Evolutionary conservation across 1,140 invertebrate species (phyloP).

Genomic region (Solenopsis fugax): DNA sequence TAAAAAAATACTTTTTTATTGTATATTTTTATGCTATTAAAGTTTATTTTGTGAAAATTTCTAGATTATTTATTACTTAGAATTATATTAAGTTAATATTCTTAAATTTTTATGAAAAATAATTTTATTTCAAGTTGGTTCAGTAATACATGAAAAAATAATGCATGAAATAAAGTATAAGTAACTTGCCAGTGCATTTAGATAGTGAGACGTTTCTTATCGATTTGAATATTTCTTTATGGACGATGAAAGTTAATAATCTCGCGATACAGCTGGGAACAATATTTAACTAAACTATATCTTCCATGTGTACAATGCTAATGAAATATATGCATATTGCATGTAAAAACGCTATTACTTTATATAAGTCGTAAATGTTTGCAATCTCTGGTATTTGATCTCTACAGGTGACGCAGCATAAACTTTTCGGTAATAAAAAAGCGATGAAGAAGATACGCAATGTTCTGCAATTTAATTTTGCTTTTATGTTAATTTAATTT

Average conservation of each 20-base stretch:
- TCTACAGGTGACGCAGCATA: background rate
- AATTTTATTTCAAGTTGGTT: background rate
- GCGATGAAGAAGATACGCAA: background rate
- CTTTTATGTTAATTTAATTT: background rate
- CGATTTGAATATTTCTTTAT: background rate
- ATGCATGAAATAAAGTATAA: background rate
- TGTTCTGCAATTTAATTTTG: background rate
- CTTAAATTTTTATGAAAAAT: no score
- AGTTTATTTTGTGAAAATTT: no score
- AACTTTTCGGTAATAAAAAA: conserved; percentile 8
- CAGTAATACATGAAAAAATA: background rate
- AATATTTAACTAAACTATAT: background rate
- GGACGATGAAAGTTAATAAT: background rate
- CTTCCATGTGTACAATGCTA: background rate
- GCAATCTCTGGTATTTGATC: conserved; percentile 15
- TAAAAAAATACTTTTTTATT: no score
- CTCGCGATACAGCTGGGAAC: background rate
- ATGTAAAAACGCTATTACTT: conserved; percentile 4
- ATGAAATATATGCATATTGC: background rate
- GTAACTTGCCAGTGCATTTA: background rate
- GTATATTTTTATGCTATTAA: no score
- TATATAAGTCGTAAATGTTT: conserved; percentile 24
- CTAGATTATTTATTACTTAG: no score
- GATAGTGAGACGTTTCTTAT: background rate
- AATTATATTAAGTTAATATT: no score